Evolutionary conservation across 2,797 vertebrate species (phyloP).

Genomic region (Fundulus diaphanus): DNA sequence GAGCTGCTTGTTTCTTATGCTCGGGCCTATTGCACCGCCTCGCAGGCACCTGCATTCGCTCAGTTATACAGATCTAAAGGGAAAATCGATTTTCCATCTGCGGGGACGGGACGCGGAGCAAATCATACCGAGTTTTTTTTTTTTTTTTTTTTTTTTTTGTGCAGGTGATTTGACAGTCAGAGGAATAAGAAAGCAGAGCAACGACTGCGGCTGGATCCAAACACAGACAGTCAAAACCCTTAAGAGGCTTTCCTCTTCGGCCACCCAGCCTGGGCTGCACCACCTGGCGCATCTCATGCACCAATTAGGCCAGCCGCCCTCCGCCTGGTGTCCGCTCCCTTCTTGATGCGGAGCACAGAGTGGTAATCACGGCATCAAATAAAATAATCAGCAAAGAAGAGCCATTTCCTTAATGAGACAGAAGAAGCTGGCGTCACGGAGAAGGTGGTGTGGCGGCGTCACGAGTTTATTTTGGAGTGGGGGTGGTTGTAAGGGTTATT

Average conservation of each 20-base stretch:
- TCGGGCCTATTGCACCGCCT: constrained; percentile 34
- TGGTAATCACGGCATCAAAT: constrained; percentile 99
- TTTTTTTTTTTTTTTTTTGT: constrained; percentile 58
- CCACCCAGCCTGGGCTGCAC: constrained; percentile 77
- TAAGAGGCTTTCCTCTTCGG: constrained; percentile 74
- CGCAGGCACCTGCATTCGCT: constrained; percentile 82
- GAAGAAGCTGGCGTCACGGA: constrained; percentile 95
- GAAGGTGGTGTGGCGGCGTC: constrained; percentile 87
- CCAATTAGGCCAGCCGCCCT: constrained; percentile 94
- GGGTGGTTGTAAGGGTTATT: constrained; percentile 60
- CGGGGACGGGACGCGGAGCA: constrained; percentile 91
- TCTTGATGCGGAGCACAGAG: constrained; percentile 96
- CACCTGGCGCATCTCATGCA: constrained; percentile 88
- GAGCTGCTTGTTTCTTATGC: constrained; percentile 30
- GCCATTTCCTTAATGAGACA: constrained; percentile 98
- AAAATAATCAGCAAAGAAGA: constrained; percentile 99
- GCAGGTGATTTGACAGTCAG: constrained; percentile 92
- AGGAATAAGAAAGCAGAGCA: constrained; percentile 86
- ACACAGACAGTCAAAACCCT: constrained; percentile 53
- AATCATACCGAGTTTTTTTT: constrained; percentile 90
- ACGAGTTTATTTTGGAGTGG: constrained; percentile 67
- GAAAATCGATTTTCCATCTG: constrained; percentile 95
- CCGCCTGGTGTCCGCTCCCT: constrained; percentile 93
- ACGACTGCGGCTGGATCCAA: constrained; percentile 87
- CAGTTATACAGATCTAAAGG: constrained; percentile 94